These are phyloP conservation scores for Otolemur garnettii DNA, from an alignment of 2,113 vertebrate genomes.

Conservation along the genomic window DNA sequence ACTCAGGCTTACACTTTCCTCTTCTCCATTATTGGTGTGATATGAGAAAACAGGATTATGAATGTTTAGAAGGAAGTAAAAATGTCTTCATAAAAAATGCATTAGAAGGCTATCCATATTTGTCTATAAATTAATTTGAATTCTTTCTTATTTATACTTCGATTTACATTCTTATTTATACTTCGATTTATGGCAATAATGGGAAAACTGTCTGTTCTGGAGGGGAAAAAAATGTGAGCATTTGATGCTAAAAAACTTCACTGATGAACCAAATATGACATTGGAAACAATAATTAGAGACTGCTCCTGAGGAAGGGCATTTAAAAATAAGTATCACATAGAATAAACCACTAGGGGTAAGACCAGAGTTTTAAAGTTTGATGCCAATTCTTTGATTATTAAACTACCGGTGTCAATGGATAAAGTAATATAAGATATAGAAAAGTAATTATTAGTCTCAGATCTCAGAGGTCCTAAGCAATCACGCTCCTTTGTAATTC, in stretches of 20 bases:
- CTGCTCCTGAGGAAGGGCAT: not conserved
- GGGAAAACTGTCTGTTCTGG: not conserved
- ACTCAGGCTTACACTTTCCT: not conserved
- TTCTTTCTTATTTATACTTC: not conserved
- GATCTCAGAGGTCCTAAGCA: not conserved
- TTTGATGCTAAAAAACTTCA: not conserved
- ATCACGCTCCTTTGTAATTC: not conserved
- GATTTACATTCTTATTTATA: constrained; percentile 12
- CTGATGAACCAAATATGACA: not conserved
- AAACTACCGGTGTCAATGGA: not conserved
- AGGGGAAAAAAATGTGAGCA: constrained; percentile 9
- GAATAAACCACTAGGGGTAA: not conserved
- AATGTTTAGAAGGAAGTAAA: constrained; percentile 60
- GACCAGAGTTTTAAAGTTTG: not conserved
- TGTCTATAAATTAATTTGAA: not conserved
- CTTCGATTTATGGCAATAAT: not conserved
- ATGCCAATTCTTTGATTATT: not conserved
- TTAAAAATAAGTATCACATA: not conserved
- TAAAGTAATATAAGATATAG: not conserved
- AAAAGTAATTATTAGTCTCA: not conserved
- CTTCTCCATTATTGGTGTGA: not conserved
- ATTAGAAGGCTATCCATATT: not conserved
- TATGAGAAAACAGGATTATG: not conserved
- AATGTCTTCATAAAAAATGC: constrained; percentile 41
- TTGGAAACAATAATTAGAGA: constrained; percentile 3